phyloP scores from a whole-genome alignment of 2,797 vertebrate species.

The Pterois miles region DNA sequence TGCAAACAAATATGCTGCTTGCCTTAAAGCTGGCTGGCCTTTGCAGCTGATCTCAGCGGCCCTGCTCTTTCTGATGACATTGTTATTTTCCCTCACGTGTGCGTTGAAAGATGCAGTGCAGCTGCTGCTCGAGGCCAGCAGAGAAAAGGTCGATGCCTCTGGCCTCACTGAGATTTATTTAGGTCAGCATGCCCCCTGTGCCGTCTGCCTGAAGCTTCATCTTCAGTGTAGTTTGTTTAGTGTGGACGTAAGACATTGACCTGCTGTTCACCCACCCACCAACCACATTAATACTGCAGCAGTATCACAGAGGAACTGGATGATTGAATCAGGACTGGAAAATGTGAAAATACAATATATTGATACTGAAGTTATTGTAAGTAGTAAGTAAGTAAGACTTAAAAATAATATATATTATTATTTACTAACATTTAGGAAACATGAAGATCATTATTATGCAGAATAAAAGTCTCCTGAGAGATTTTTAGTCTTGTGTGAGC shows the following conservation, averaged over 20 bases:
- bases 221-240: not conserved
- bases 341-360: not conserved
- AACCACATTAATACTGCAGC: not conserved
- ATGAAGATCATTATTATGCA: not conserved
- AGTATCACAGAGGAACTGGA: not conserved
- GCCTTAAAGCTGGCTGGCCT: not conserved
- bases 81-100: constrained; percentile 4
- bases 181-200: constrained; percentile 12
- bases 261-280: not conserved
- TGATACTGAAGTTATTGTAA: not conserved
- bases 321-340: not conserved
- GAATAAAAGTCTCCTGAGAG: not conserved
- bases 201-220: constrained; percentile 9
- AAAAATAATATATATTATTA: too few relatives aligned
- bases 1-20: not conserved
- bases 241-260: not conserved
- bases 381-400: too few relatives aligned
- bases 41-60: constrained; percentile 3
- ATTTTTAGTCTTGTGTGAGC: not conserved
- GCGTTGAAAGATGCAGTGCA: constrained; percentile 1
- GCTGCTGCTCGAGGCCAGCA: constrained; percentile 15
- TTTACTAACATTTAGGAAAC: not conserved
- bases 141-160: constrained; percentile 33
- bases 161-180: constrained; percentile 16
- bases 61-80: not conserved